Evolutionary conservation across 1,140 invertebrate genomes (phyloP).

Genomic region (Amphibalanus amphitrite): DNA sequence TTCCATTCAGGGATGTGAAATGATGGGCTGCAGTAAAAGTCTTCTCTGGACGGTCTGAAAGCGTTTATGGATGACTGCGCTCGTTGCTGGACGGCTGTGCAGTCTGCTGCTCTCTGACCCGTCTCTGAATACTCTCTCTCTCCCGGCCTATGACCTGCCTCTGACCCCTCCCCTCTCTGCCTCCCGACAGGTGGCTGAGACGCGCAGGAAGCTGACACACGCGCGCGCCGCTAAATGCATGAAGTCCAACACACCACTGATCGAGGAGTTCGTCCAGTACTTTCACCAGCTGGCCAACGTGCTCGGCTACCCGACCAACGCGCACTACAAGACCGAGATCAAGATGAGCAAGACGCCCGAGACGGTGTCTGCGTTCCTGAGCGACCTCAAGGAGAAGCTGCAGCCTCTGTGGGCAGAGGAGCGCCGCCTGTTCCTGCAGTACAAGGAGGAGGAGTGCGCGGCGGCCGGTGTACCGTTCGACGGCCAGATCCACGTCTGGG

Average conservation of each 20-base stretch:
- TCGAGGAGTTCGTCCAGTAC: slow-evolving; percentile 34
- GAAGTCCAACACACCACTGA: slow-evolving; percentile 31
- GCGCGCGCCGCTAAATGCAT: slow-evolving; percentile 33
- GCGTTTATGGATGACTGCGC: no score
- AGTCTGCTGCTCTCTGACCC: no score
- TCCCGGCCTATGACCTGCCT: no score
- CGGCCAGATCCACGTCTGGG: slow-evolving; percentile 32
- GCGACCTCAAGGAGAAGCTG: slow-evolving; percentile 30
- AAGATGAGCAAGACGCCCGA: slow-evolving; percentile 34
- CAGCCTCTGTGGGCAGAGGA: slow-evolving; percentile 30
- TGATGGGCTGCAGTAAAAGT: no score
- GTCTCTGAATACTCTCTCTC: no score
- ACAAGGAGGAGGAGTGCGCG: slow-evolving; percentile 35
- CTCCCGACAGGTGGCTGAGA: slow-evolving; percentile 20
- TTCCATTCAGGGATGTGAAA: no score
- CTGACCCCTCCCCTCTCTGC: no score
- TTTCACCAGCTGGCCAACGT: slow-evolving; percentile 31
- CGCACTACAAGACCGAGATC: slow-evolving; percentile 32
- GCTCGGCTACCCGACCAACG: slow-evolving; percentile 32
- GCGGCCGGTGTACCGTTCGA: slow-evolving; percentile 29
- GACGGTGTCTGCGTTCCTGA: slow-evolving; percentile 30
- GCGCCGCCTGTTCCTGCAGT: slow-evolving; percentile 27
- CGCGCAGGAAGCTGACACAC: slow-evolving; percentile 26
- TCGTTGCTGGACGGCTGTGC: no score
- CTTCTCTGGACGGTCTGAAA: no score